Evolutionary conservation across 2,113 vertebrate genomes (phyloP).

Genomic region (Oceanodroma tethys): DNA sequence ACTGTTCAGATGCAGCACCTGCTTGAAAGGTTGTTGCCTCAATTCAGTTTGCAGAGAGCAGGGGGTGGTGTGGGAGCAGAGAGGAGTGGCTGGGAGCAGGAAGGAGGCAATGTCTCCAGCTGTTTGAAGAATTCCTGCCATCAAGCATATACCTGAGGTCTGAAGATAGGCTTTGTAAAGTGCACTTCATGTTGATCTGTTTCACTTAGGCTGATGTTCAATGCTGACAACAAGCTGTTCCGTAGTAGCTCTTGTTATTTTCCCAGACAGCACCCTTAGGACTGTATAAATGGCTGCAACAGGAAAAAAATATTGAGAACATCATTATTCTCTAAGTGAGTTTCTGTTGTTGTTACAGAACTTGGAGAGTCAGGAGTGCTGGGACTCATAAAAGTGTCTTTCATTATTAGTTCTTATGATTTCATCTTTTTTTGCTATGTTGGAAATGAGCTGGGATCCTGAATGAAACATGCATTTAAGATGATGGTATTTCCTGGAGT

Average conservation of each 20-base stretch:
- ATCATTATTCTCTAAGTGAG: constrained; percentile 21
- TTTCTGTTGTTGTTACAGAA: constrained; percentile 33
- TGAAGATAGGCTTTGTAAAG: constrained; percentile 14
- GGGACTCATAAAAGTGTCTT: constrained; percentile 40
- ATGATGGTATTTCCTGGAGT: background rate
- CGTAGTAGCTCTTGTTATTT: constrained; percentile 31
- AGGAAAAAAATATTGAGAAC: constrained; percentile 1
- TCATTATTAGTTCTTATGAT: constrained; percentile 40
- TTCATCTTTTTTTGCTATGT: background rate
- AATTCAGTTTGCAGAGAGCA: background rate
- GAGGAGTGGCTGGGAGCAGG: background rate
- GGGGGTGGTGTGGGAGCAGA: background rate
- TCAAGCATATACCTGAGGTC: background rate
- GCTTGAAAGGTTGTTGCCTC: background rate
- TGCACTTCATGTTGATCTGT: constrained; percentile 27
- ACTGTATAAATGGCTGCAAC: constrained; percentile 8
- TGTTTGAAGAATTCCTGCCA: constrained; percentile 27
- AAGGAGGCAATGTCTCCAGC: background rate
- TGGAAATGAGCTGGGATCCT: background rate
- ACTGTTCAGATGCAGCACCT: background rate
- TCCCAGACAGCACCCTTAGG: constrained; percentile 41
- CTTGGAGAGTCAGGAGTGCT: constrained; percentile 3
- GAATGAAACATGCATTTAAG: background rate
- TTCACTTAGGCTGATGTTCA: constrained; percentile 14
- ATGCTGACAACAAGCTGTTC: constrained; percentile 11